Percentiles rank a stretch among this genome's conserved stretches.
Conservation (phyloP, 2,888 invertebrate genomes). For the Ferdinandea cuprea region DNA sequence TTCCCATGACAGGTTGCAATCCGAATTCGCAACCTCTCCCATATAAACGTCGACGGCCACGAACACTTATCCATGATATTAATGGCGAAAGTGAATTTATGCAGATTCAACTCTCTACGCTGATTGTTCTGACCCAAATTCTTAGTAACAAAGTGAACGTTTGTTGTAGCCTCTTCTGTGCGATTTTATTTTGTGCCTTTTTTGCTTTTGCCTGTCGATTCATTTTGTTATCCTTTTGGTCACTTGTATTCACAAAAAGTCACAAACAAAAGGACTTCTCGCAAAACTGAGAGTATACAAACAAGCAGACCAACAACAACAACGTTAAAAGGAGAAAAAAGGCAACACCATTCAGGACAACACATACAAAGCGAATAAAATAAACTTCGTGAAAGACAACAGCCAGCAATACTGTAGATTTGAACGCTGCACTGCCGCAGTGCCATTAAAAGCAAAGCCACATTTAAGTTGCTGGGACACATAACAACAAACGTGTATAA, state of each 20-base stretch:
- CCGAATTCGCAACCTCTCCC: constrained; percentile 39
- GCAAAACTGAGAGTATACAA: constrained; percentile 38
- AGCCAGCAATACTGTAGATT: constrained; percentile 64
- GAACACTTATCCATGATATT: constrained; percentile 64
- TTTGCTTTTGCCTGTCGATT: constrained; percentile 37
- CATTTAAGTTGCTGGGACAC: constrained; percentile 41
- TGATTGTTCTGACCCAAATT: constrained; percentile 72
- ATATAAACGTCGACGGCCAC: neutral
- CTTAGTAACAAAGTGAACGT: constrained; percentile 66
- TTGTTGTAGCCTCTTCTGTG: constrained; percentile 30
- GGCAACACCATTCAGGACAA: constrained; percentile 36
- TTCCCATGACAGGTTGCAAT: constrained; percentile 45
- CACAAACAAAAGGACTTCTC: constrained; percentile 58
- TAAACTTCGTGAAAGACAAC: constrained; percentile 53
- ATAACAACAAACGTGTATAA: neutral
- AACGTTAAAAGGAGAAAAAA: too few species aligned
- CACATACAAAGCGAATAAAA: constrained; percentile 26
- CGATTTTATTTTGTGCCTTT: constrained; percentile 44
- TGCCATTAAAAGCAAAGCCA: constrained; percentile 68
- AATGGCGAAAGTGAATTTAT: constrained; percentile 69
- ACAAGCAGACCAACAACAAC: constrained; percentile 53
- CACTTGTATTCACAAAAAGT: constrained; percentile 1
- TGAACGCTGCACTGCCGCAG: constrained; percentile 38
- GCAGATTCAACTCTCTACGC: constrained; percentile 59
- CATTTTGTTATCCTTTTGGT: constrained; percentile 53